These are phyloP conservation scores for Anthonomus grandis DNA, from an alignment of 1,140 invertebrate species.

Conservation along the genomic window DNA sequence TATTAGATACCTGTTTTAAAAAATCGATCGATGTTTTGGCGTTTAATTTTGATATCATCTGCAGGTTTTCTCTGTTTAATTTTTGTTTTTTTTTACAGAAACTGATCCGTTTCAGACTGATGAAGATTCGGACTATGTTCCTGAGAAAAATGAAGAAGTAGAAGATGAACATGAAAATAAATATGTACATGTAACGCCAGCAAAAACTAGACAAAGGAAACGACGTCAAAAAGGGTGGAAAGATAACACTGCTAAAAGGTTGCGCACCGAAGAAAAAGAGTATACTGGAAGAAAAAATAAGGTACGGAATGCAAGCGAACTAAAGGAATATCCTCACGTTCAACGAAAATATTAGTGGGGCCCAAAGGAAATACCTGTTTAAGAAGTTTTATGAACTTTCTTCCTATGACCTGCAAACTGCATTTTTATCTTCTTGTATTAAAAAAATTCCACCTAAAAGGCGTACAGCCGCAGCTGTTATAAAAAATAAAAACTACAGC, in stretches of 20 bases:
- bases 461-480: neutral
- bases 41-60: neutral
- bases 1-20: too few relatives aligned
- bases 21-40: neutral
- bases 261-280: neutral
- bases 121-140: constrained; percentile 2
- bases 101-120: too few relatives aligned
- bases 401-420: too few relatives aligned
- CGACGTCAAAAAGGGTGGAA: too few relatives aligned
- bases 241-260: neutral
- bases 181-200: too few relatives aligned
- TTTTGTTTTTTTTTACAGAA: neutral
- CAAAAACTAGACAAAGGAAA: too few relatives aligned
- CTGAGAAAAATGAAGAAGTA: constrained; percentile 3
- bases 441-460: neutral
- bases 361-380: too few relatives aligned
- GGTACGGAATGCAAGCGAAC: neutral
- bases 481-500: neutral
- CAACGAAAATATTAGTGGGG: too few relatives aligned
- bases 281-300: neutral
- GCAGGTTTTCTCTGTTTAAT: neutral
- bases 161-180: neutral
- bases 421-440: neutral
- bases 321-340: neutral
- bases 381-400: too few relatives aligned